A percentile compares a stretch with the other conserved stretches of the same genome.
Conservation (phyloP, 1,140 invertebrate genomes). For the Sipha flava region DNA sequence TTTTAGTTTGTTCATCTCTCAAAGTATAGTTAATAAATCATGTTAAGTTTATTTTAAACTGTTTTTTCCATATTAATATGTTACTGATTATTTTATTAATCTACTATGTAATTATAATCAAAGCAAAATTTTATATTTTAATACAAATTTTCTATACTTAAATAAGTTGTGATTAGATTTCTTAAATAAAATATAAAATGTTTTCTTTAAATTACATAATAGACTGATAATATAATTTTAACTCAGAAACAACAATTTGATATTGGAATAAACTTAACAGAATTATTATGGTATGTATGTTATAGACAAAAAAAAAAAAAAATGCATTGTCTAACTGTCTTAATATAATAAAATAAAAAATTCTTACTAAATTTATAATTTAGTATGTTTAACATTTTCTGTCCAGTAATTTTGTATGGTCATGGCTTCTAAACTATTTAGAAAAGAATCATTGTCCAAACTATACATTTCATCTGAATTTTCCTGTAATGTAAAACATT, state of each 20-base stretch:
- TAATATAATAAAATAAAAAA: not conserved
- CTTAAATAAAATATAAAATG: not conserved
- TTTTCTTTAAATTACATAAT: not conserved
- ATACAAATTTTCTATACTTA: not conserved
- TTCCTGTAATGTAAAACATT: constrained; percentile 53
- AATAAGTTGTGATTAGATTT: not conserved
- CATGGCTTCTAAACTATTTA: constrained; percentile 84
- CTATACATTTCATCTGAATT: constrained; percentile 88
- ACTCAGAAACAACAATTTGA: not conserved
- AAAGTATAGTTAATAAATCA: not conserved
- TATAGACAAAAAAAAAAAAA: not conserved
- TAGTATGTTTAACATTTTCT: constrained; percentile 82
- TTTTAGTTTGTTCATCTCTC: not conserved
- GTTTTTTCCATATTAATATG: not conserved
- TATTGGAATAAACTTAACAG: not conserved
- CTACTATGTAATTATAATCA: not conserved
- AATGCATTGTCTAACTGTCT: not conserved
- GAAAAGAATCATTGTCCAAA: constrained; percentile 81
- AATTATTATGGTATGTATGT: not conserved
- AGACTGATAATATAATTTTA: not conserved
- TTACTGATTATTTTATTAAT: not conserved
- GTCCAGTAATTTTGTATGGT: constrained; percentile 90
- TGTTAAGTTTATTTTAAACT: not conserved
- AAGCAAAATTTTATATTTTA: no score
- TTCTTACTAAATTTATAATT: constrained; percentile 52